phyloP scores from a whole-genome alignment of 2,888 invertebrate genomes.

The Nebria salina region DNA sequence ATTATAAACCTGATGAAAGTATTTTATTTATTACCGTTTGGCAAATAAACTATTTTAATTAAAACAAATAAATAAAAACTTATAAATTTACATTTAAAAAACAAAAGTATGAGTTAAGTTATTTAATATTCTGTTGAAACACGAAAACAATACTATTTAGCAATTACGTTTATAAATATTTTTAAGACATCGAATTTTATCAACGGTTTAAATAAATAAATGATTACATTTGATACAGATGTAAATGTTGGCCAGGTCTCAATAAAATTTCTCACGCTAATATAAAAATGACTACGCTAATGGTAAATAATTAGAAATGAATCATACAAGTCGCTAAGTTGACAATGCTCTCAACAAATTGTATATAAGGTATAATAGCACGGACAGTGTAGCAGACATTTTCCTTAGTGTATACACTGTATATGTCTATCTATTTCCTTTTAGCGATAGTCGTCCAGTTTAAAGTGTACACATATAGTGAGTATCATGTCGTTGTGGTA shows the following conservation, averaged over 20 bases:
- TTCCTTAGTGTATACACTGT: constrained; percentile 13
- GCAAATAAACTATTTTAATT: neutral
- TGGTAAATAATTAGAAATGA: neutral
- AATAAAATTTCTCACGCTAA: too few relatives aligned
- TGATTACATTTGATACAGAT: too few relatives aligned
- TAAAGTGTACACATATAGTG: constrained; percentile 21
- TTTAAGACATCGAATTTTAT: too few relatives aligned
- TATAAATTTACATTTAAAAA: neutral
- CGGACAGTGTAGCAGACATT: constrained; percentile 23
- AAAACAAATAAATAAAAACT: neutral
- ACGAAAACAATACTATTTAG: too few relatives aligned
- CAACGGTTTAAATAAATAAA: too few relatives aligned
- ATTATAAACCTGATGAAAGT: neutral
- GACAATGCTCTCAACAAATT: constrained; percentile 20
- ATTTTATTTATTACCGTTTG: neutral
- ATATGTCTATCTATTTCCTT: constrained; percentile 29
- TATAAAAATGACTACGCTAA: neutral
- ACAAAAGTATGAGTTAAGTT: neutral
- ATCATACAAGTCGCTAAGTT: constrained; percentile 2
- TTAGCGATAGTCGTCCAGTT: constrained; percentile 39
- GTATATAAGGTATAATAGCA: constrained; percentile 20
- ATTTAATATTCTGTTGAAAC: too few relatives aligned
- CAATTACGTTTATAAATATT: too few relatives aligned
- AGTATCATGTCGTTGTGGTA: neutral
- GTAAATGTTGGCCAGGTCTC: too few relatives aligned